Evolutionary conservation across 1,140 invertebrate genomes (phyloP).

Genomic region (Coenobita brevimanus): DNA sequence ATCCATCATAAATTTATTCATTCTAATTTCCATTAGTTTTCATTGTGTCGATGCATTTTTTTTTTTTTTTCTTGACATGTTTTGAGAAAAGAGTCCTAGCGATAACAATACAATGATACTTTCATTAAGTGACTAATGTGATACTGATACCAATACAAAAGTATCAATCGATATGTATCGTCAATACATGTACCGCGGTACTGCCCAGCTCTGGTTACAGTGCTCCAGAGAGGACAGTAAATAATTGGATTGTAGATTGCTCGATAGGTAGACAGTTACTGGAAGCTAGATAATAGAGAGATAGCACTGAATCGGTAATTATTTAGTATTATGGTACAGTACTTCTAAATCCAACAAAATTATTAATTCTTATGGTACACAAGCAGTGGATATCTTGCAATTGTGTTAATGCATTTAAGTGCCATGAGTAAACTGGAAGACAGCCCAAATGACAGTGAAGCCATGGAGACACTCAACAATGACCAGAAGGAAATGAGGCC

Average conservation of each 20-base stretch:
- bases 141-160: background rate
- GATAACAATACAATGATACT: background rate
- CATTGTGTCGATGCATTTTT: background rate
- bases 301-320: too few species aligned
- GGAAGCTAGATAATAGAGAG: too few species aligned
- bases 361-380: slow-evolving; percentile 55
- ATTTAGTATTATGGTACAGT: background rate
- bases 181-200: background rate
- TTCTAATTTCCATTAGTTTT: too few species aligned
- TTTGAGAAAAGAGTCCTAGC: background rate
- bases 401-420: slow-evolving; percentile 87
- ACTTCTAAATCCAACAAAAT: background rate
- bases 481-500: slow-evolving; percentile 81
- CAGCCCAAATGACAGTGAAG: slow-evolving; percentile 85
- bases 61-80: too few species aligned
- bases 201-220: background rate
- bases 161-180: background rate
- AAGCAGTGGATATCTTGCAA: slow-evolving; percentile 84
- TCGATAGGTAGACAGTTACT: too few species aligned
- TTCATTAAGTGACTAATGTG: background rate
- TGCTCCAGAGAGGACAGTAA: too few species aligned
- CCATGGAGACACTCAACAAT: slow-evolving; percentile 82
- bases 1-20: too few species aligned
- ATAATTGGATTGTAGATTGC: too few species aligned
- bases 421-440: slow-evolving; percentile 87